Base-by-base conservation (phyloP, 2,888 invertebrate species). In the Brenthis hecate region DNA sequence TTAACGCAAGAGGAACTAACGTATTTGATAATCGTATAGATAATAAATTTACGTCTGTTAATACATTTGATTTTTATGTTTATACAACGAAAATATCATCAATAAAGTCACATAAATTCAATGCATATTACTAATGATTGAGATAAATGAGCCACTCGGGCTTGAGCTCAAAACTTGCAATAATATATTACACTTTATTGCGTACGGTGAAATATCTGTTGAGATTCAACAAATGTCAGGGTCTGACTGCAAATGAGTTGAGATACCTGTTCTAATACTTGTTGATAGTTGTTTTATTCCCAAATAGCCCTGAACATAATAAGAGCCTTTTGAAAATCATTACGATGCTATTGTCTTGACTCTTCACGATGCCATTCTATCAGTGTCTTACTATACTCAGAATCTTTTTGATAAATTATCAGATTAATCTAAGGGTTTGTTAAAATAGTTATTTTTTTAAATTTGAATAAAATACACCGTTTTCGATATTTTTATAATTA, bases 111-210 rank as follows among this genome's bases (percentile, higher is more conserved):
- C 56, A 65, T 71, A 69, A 64, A 71, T 56, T 53, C 48, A 65
- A 58, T 66, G 60, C 56, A 69, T 57, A 66, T 28, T 58, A 57
- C 60, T 54, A 65, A 73, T 76, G 70, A 78, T 74, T 86, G 81
- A 81, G 79, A 88, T 80, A 82, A 83, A 87, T 80, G 78, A 76
- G 76, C 68, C 74, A 66, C 76, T 66, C 73, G 65, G 74, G 70
- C 66, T 73, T 32, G 68, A 74, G 75, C 70, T 70, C 74, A 70
- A 69, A 74, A 77, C 77, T 76, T 72, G 74, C 80, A 79, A 84
- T 82, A 79, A 84, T 82, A 81, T 82, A 84, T 86, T 81, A 77
- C 76, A 77, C 58, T 79, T 80, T 78, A 77, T 77, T 76, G 76
- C 73, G 61, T 65, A 75, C 78, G 78, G 74, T 79, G 77, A 79